phyloP scores from a whole-genome alignment of 2,888 invertebrate species.

The Metacarcinus magister region DNA sequence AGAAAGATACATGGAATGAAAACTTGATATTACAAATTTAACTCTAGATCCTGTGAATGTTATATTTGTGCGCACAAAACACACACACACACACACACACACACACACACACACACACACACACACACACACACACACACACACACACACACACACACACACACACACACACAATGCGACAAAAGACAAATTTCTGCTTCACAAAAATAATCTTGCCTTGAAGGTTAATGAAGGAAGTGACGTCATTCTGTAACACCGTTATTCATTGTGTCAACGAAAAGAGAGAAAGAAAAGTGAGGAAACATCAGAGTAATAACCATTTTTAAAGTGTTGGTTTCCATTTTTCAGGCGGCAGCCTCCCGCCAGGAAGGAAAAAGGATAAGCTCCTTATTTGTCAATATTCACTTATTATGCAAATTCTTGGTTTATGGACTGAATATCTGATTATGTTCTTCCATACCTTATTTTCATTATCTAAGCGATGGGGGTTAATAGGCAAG shows the following conservation, averaged over 20 bases:
- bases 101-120: constrained; percentile 63
- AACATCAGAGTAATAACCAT: neutral
- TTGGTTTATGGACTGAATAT: neutral
- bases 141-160: constrained; percentile 65
- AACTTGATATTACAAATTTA: too few species aligned
- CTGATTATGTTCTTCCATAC: neutral
- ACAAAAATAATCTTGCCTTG: neutral
- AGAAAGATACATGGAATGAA: too few species aligned
- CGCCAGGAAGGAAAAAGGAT: neutral
- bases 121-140: constrained; percentile 64
- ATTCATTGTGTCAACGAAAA: neutral
- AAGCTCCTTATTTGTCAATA: neutral
- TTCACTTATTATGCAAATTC: neutral
- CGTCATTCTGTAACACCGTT: neutral
- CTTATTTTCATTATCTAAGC: neutral
- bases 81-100: constrained; percentile 50
- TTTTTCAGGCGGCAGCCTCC: neutral
- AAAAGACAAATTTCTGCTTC: neutral
- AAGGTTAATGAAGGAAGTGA: neutral
- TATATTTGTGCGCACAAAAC: too few species aligned
- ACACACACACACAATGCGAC: constrained; percentile 50
- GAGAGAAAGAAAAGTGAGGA: neutral
- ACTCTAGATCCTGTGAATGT: too few species aligned
- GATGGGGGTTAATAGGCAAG: neutral
- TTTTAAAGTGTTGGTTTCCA: neutral